A percentile compares a stretch with the other conserved stretches of the same genome.
Evolutionary conservation across 2,888 invertebrate genomes (phyloP).

Genomic region (Tholera decimalis): DNA sequence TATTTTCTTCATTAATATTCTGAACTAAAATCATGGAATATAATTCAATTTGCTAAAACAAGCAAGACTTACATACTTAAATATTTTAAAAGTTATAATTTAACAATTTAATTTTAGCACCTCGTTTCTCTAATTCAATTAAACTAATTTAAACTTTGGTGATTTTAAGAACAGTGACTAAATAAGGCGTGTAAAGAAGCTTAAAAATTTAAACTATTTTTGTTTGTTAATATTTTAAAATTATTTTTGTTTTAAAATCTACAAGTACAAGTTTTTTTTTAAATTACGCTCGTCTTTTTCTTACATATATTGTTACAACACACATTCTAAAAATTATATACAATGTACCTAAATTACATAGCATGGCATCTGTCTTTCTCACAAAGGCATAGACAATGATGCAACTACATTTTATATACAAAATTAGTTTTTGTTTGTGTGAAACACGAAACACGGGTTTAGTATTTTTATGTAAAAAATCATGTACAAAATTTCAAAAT

Average conservation of each 20-base stretch:
- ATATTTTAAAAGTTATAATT: constrained; percentile 22
- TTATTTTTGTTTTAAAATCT: background rate
- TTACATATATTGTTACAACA: background rate
- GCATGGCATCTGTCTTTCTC: no score
- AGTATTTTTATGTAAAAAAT: no score
- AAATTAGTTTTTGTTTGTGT: no score
- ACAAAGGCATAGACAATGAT: no score
- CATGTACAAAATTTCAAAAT: no score
- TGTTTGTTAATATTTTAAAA: no score
- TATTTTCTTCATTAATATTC: background rate
- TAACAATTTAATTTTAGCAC: constrained; percentile 50
- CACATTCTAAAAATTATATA: background rate
- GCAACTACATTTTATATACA: no score
- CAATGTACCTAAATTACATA: no score
- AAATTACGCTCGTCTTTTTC: background rate
- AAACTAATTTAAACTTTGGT: constrained; percentile 51
- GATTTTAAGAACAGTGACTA: background rate
- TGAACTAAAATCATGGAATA: constrained; percentile 8
- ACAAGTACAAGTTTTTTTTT: background rate
- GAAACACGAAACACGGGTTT: no score
- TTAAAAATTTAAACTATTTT: background rate
- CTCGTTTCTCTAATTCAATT: constrained; percentile 53
- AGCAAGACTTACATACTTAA: constrained; percentile 28
- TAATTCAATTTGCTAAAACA: background rate
- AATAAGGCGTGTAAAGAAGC: constrained; percentile 14